Conservation (phyloP, 2,888 invertebrate species). For the Aphidoletes aphidimyza region DNA sequence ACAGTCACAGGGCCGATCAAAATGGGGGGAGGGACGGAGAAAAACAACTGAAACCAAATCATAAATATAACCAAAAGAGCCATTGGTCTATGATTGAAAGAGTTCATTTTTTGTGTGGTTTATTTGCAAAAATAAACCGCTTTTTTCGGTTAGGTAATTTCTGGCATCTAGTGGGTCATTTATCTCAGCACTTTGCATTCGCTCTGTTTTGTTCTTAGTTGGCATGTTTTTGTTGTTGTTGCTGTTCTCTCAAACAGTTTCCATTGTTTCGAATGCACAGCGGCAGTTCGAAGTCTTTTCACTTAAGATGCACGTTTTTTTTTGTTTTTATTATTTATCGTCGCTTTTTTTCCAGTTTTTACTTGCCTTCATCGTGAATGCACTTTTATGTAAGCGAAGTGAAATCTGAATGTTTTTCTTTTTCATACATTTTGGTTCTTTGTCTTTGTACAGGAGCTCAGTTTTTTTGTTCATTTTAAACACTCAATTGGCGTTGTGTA, state of each 20-base stretch:
- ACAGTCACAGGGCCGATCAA: background rate
- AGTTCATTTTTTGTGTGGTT: background rate
- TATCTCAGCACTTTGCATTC: background rate
- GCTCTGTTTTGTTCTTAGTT: background rate
- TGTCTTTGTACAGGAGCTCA: constrained; percentile 2
- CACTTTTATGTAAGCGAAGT: constrained; percentile 40
- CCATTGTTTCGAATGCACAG: background rate
- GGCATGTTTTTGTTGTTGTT: background rate
- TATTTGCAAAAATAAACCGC: background rate
- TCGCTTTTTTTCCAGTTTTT: background rate
- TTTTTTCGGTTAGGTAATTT: constrained; percentile 15
- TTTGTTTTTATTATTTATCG: background rate
- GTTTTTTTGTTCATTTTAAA: constrained; percentile 16
- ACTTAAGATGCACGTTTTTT: background rate
- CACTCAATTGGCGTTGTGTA: constrained; percentile 16
- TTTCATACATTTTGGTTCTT: background rate
- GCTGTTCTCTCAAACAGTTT: background rate
- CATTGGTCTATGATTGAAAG: too few species aligned
- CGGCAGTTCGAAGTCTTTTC: background rate
- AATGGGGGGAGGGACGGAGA: too few species aligned
- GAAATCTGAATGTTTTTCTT: background rate
- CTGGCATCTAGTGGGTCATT: background rate
- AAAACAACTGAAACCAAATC: too few species aligned
- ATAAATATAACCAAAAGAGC: too few species aligned
- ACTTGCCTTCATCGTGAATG: constrained; percentile 2